A percentile compares a stretch with the other conserved stretches of the same genome.
These are phyloP conservation scores for Bimastos eiseni DNA, from an alignment of 2,888 invertebrate species.

Conservation along the genomic window DNA sequence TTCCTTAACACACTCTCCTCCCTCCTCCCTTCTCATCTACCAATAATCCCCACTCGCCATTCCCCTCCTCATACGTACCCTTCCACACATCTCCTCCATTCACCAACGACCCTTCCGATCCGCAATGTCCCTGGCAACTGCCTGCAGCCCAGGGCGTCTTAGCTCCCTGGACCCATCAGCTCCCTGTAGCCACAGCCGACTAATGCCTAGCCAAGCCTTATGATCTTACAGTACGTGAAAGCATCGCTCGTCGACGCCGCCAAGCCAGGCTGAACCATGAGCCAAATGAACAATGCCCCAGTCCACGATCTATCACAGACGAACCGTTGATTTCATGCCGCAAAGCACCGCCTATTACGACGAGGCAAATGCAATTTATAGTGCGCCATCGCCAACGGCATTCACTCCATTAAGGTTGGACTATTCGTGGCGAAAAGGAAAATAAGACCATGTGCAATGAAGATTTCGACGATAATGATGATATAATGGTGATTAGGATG, in stretches of 20 bases:
- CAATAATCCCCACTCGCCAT: not conserved
- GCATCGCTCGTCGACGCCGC: not conserved
- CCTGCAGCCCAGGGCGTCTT: conserved; percentile 2
- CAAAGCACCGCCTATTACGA: not conserved
- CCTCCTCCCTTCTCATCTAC: not conserved
- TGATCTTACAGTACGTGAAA: conserved; percentile 4
- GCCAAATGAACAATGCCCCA: not conserved
- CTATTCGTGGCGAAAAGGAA: not conserved
- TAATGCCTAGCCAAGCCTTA: not conserved
- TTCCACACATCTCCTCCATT: not conserved
- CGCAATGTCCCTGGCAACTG: not conserved
- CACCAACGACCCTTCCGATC: not conserved
- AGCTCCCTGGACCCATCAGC: not conserved
- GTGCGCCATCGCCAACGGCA: not conserved
- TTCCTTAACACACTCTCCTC: not conserved
- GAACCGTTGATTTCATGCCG: not conserved
- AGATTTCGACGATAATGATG: too few relatives aligned
- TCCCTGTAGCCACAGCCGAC: not conserved
- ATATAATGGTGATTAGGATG: too few relatives aligned
- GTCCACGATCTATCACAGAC: not conserved
- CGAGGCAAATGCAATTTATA: not conserved
- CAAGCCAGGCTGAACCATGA: not conserved
- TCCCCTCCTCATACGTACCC: not conserved
- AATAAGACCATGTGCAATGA: not conserved
- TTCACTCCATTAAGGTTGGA: not conserved